These are phyloP conservation scores for Drosophila rhopaloa DNA, from an alignment of 1,140 invertebrate species.

Conservation along the genomic window DNA sequence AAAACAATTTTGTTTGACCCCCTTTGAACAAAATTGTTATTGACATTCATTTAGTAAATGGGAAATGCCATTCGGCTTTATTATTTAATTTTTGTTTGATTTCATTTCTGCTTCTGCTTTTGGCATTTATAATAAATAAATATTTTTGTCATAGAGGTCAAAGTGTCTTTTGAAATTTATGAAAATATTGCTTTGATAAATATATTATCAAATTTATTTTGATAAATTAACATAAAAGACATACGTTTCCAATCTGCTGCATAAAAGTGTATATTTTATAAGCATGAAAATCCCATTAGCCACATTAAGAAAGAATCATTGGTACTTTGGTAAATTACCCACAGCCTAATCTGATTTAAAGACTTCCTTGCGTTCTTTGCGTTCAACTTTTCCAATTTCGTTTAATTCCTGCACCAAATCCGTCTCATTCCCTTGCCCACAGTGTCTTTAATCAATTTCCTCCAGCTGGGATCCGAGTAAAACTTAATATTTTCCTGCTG, in stretches of 20 bases:
- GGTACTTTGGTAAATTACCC: slow-evolving; percentile 28
- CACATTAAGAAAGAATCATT: neutral
- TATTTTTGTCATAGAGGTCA: neutral
- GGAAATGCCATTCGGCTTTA: neutral
- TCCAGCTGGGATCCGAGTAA: slow-evolving; percentile 26
- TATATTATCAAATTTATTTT: too few relatives aligned
- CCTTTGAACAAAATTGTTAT: neutral
- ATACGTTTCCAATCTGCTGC: too few relatives aligned
- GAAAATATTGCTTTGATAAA: too few relatives aligned
- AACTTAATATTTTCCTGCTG: slow-evolving; percentile 45
- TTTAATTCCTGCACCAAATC: slow-evolving; percentile 40
- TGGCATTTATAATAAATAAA: neutral
- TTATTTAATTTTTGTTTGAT: neutral
- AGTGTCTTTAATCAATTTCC: slow-evolving; percentile 46
- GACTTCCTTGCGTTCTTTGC: neutral
- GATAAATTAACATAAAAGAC: too few relatives aligned
- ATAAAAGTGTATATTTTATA: neutral
- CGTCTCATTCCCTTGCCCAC: slow-evolving; percentile 18
- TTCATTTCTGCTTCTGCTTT: neutral
- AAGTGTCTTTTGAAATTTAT: neutral
- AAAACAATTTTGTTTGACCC: neutral
- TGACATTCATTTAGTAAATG: slow-evolving; percentile 1
- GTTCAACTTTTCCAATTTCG: slow-evolving; percentile 44
- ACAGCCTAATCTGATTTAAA: slow-evolving; percentile 17
- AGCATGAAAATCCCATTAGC: neutral